Percentiles rank a stretch among this genome's conserved stretches.
These are phyloP conservation scores for Melinaea menophilus DNA, from an alignment of 2,888 invertebrate genomes.

Conservation along the genomic window DNA sequence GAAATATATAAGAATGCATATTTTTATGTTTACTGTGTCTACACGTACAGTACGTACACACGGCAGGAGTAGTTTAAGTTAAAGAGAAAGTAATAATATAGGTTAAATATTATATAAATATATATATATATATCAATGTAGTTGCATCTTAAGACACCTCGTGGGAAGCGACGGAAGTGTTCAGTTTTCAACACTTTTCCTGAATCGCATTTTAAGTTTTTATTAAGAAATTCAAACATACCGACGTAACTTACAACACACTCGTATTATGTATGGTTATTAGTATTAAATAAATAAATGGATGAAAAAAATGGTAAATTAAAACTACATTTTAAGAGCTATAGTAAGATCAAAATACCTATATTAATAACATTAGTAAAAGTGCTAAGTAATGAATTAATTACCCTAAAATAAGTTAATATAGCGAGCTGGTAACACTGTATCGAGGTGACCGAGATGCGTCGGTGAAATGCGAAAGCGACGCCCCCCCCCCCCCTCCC, in stretches of 20 bases:
- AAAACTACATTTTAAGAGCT: no score
- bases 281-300: no score
- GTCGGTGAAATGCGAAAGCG: conserved; percentile 54
- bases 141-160: conserved; percentile 24
- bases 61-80: no score
- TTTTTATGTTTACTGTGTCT: no score
- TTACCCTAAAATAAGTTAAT: not conserved
- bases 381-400: not conserved
- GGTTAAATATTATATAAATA: not conserved
- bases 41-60: no score
- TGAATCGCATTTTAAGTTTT: conserved; percentile 45
- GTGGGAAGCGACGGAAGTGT: conserved; percentile 47
- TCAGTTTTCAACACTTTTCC: conserved; percentile 63
- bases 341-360: no score
- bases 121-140: conserved; percentile 9
- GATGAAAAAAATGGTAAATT: no score
- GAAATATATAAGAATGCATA: no score
- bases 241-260: conserved; percentile 5
- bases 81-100: not conserved
- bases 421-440: conserved; percentile 23
- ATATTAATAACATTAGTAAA: not conserved
- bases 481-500: conserved; percentile 31
- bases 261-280: no score
- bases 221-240: conserved; percentile 15
- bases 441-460: conserved; percentile 49